Evolutionary conservation across 35 echinoderm and acorn worm species (phyloP), one percentile per base, ranked within the genome.

Genomic region (Ptychodera flava): DNA sequence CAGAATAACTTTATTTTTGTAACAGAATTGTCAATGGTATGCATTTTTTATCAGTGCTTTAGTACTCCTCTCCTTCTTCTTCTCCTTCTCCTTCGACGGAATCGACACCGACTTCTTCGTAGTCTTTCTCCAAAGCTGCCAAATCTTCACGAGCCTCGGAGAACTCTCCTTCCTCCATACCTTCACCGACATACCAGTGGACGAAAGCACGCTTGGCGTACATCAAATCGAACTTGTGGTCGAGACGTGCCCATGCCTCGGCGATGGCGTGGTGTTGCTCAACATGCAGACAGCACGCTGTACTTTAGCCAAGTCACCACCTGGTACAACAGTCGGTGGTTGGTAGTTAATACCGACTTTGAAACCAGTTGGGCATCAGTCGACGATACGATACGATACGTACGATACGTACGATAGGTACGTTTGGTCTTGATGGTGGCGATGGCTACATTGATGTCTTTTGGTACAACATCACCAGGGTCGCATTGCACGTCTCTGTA

Each of bases 401-500:
- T n/a, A n/a, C n/a, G n/a, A n/a, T n/a, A n/a, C n/a, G n/a, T n/a
- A n/a, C n/a, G 87, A 80, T 16, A 45, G 79, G 37, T 89, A 89
- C 29, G 87, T 75, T 87, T 87, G 27, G 86, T 87, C 27, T 87
- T 87, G 37, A 87, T 87, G 77, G 86, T 34, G 34, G 86, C 86
- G 27, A 87, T 87, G 10, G 86, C 32, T 34, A 78, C 78, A 36
- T 88, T 88, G 86, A 88, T 78, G 80, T 88, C 86, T 28, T 88
- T 88, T 33, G 86, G 86, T 77, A 87, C 86, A 34, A 87, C 86
- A 77, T 87, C 86, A 79, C 86, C 88, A 32, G 90, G 90, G 80
- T n/a, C n/a, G n/a, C n/a, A n/a, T n/a, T n/a, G n/a, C n/a, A n/a
- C n/a, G n/a, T n/a, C n/a, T n/a, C n/a, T n/a, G n/a, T n/a, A n/a